These are phyloP conservation scores for Achroia grisella DNA, from an alignment of 1,140 invertebrate species.

Conservation along the genomic window DNA sequence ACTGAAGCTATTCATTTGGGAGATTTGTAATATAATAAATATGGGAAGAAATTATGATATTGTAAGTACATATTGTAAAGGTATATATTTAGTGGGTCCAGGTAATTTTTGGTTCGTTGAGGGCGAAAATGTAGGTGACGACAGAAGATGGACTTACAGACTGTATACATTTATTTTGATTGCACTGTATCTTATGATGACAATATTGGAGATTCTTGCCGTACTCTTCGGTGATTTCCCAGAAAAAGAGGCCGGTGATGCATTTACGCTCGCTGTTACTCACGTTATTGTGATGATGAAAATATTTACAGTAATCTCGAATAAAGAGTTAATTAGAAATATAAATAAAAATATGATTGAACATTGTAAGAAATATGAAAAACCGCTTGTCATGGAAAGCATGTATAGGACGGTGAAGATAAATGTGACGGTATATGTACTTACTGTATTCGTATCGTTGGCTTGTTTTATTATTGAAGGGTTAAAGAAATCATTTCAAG, in stretches of 20 bases:
- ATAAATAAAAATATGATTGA: conserved; percentile 38
- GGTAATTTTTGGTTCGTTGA: conserved; percentile 59
- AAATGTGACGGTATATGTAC: conserved; percentile 41
- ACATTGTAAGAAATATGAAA: conserved; percentile 39
- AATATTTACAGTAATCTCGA: conserved; percentile 40
- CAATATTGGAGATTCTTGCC: conserved; percentile 49
- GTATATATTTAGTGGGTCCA: conserved; percentile 42
- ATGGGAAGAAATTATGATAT: conserved; percentile 47
- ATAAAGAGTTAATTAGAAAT: conserved; percentile 37
- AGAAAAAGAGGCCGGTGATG: conserved; percentile 48
- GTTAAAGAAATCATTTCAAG: conserved; percentile 33
- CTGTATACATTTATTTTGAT: conserved; percentile 27
- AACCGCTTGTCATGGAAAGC: conserved; percentile 28
- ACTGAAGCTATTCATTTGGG: no score
- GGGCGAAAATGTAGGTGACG: conserved; percentile 29
- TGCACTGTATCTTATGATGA: conserved; percentile 39
- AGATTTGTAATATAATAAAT: conserved; percentile 3
- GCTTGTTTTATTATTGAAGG: conserved; percentile 47
- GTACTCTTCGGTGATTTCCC: conserved; percentile 44
- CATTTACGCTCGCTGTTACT: conserved; percentile 44
- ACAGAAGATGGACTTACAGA: conserved; percentile 33
- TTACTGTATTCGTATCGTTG: conserved; percentile 35
- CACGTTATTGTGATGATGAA: conserved; percentile 56
- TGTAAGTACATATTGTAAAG: conserved; percentile 35
- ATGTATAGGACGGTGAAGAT: conserved; percentile 53